Percentiles rank a stretch among this genome's conserved stretches.
Conservation (phyloP, 1,140 invertebrate species). For the Ruditapes philippinarum region DNA sequence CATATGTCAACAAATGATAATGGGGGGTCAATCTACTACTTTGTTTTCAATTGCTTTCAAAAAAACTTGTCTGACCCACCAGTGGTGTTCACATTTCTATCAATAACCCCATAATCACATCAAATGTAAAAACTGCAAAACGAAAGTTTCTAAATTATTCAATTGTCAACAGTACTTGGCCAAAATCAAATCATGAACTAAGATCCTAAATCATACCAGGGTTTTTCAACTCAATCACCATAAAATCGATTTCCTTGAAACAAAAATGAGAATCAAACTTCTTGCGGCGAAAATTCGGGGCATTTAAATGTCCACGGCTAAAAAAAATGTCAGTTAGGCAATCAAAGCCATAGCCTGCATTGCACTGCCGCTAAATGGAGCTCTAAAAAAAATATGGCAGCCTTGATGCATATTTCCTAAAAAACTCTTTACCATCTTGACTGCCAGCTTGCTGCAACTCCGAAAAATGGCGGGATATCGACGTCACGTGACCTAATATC, state of each 20-base stretch:
- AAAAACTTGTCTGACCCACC: not conserved
- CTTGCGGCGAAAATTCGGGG: not conserved
- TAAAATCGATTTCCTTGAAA: not conserved
- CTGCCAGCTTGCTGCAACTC: no score
- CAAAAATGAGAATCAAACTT: constrained; percentile 12
- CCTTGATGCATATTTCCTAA: constrained; percentile 63
- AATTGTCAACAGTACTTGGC: not conserved
- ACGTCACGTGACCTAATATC: no score
- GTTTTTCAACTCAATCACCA: not conserved
- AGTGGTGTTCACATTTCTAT: not conserved
- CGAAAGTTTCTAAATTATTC: not conserved
- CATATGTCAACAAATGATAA: constrained; percentile 13
- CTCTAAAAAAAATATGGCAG: constrained; percentile 46
- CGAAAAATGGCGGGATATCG: no score
- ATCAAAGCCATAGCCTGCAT: constrained; percentile 57
- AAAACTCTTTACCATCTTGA: constrained; percentile 5
- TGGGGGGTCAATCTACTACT: not conserved
- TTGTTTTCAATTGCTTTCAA: not conserved
- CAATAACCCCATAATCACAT: not conserved
- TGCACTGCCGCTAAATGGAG: constrained; percentile 62
- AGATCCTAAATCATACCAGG: not conserved
- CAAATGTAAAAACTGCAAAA: not conserved
- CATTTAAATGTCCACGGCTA: not conserved
- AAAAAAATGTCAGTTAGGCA: constrained; percentile 43
- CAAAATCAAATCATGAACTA: not conserved